These are phyloP conservation scores for Temnothorax rugatulus DNA, from an alignment of 2,888 invertebrate genomes.

Conservation along the genomic window DNA sequence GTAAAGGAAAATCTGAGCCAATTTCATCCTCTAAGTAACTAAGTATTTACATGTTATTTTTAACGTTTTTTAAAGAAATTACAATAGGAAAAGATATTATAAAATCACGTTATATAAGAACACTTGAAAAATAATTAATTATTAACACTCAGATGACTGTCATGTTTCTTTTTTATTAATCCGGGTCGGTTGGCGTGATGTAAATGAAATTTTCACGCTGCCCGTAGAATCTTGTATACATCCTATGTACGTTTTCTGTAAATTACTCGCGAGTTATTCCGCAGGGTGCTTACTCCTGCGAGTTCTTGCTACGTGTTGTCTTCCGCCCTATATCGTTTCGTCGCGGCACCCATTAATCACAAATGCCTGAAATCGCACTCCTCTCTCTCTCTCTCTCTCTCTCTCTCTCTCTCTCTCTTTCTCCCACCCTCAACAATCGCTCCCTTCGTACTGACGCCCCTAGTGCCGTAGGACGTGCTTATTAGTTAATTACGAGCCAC, in stretches of 20 bases:
- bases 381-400: constrained; percentile 7
- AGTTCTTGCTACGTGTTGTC: constrained; percentile 30
- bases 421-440: constrained; percentile 56
- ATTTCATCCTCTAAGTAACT: not conserved
- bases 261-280: constrained; percentile 27
- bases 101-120: not conserved
- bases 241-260: not conserved
- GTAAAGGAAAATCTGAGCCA: constrained; percentile 8
- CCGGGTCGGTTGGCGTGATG: not conserved
- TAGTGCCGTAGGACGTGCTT: constrained; percentile 59
- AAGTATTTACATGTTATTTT: not conserved
- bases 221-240: not conserved
- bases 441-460: constrained; percentile 22
- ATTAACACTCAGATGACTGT: not conserved
- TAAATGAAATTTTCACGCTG: not conserved
- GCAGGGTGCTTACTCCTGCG: not conserved
- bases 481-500: constrained; percentile 72
- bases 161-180: not conserved
- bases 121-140: not conserved
- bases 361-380: constrained; percentile 54
- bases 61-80: not conserved
- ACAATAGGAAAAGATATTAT: not conserved
- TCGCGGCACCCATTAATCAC: constrained; percentile 70
- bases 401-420: constrained; percentile 30
- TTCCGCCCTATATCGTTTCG: constrained; percentile 34